These are phyloP conservation scores for Dryoscopus gambensis DNA, from an alignment of 2,113 vertebrate species.

Conservation along the genomic window DNA sequence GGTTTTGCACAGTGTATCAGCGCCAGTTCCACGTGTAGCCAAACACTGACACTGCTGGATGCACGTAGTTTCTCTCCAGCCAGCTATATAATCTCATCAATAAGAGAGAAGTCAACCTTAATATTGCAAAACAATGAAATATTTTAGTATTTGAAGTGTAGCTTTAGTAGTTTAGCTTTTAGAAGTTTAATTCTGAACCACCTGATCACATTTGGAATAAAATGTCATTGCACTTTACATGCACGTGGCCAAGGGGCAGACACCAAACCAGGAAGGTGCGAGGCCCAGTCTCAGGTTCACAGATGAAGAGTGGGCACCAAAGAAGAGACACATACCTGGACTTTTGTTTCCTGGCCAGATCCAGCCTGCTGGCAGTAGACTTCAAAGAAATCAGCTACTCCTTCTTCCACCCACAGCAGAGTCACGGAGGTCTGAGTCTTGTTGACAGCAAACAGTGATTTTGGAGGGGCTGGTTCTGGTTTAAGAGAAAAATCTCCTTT, in stretches of 20 bases:
- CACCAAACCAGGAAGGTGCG: not conserved
- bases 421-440: constrained; percentile 89
- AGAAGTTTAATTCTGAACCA: not conserved
- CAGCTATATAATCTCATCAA: not conserved
- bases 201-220: not conserved
- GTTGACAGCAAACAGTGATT: constrained; percentile 88
- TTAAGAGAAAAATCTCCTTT: not conserved
- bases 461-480: constrained; percentile 89
- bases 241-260: not conserved
- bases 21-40: not conserved
- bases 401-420: constrained; percentile 92
- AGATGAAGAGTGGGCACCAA: not conserved
- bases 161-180: not conserved
- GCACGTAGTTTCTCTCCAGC: not conserved
- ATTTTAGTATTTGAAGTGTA: not conserved
- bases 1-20: not conserved
- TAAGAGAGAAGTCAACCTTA: not conserved
- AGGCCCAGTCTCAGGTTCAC: not conserved
- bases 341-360: constrained; percentile 68
- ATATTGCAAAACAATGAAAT: not conserved
- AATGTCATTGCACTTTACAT: not conserved
- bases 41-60: not conserved
- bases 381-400: constrained; percentile 90
- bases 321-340: constrained; percentile 70
- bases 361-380: constrained; percentile 80